Conservation (phyloP, 2,113 vertebrate genomes). For the Herpetotheres cachinnans region DNA sequence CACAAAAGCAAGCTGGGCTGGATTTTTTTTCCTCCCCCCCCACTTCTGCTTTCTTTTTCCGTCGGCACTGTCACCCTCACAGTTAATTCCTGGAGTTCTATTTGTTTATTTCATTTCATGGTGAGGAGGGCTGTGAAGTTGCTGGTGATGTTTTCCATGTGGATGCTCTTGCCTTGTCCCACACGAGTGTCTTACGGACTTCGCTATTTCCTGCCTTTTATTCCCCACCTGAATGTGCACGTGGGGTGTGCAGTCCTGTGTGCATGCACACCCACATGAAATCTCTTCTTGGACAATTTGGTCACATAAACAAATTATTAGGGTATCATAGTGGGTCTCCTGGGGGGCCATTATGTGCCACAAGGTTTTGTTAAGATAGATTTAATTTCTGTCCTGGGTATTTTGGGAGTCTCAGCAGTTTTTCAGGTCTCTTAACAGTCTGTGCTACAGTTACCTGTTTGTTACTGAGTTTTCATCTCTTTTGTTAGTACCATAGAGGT, state of each 20-base stretch:
- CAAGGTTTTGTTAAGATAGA: background rate
- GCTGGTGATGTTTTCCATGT: background rate
- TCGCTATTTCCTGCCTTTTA: background rate
- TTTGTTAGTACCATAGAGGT: background rate
- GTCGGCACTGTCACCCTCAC: background rate
- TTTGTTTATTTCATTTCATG: background rate
- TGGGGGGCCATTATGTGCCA: background rate
- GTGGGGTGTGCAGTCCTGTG: background rate
- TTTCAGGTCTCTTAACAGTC: background rate
- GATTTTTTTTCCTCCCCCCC: background rate
- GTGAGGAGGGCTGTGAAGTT: background rate
- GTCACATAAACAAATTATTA: background rate
- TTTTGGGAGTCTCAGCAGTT: background rate
- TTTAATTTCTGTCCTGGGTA: background rate
- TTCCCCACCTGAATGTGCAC: background rate
- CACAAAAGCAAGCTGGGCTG: slow-evolving; percentile 28
- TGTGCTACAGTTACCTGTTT: background rate
- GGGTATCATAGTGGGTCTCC: background rate
- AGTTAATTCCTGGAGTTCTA: slow-evolving; percentile 11
- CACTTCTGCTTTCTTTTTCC: slow-evolving; percentile 2
- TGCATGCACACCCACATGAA: background rate
- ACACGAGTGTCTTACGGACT: accelerated
- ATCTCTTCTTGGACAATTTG: background rate
- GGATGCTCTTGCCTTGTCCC: background rate
- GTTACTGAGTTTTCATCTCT: background rate